Conservation (phyloP, 2,113 vertebrate genomes). For the Clarias macrocephalus region DNA sequence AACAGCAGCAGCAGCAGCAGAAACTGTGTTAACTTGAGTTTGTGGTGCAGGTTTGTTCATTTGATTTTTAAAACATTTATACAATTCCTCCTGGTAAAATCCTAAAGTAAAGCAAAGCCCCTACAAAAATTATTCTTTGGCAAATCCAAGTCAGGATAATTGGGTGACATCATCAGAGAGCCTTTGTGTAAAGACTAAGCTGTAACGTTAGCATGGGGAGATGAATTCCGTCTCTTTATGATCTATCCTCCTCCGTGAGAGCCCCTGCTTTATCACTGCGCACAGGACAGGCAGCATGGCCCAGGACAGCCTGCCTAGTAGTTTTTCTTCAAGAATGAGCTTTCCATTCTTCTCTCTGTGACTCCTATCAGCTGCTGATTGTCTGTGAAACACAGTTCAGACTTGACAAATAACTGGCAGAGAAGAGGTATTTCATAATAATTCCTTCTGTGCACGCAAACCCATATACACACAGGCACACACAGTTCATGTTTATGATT, state of each 20-base stretch:
- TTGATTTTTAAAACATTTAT: slow-evolving; percentile 5
- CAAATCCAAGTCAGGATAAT: slow-evolving; percentile 69
- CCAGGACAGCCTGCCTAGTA: slow-evolving; percentile 25
- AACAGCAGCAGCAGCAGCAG: not conserved
- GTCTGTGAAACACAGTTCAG: slow-evolving; percentile 8
- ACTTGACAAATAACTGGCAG: slow-evolving; percentile 37
- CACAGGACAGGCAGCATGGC: slow-evolving; percentile 19
- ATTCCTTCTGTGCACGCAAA: slow-evolving; percentile 8
- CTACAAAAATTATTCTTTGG: slow-evolving; percentile 41
- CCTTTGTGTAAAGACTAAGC: slow-evolving; percentile 69
- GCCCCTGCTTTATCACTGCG: slow-evolving; percentile 62
- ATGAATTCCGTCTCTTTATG: slow-evolving; percentile 68
- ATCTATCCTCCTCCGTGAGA: slow-evolving; percentile 68
- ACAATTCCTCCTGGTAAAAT: not conserved
- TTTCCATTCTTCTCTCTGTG: slow-evolving; percentile 26
- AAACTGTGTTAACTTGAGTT: not conserved
- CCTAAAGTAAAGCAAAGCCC: not conserved
- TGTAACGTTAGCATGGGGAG: slow-evolving; percentile 56
- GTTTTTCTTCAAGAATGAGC: slow-evolving; percentile 31
- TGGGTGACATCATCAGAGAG: slow-evolving; percentile 72
- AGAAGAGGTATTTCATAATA: slow-evolving; percentile 15
- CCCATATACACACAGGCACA: not conserved
- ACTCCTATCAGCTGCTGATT: slow-evolving; percentile 45
- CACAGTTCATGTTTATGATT: not conserved
- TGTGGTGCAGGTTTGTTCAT: slow-evolving; percentile 1